These are phyloP conservation scores for Crioceris asparagi DNA, from an alignment of 2,888 invertebrate genomes.

Conservation along the genomic window DNA sequence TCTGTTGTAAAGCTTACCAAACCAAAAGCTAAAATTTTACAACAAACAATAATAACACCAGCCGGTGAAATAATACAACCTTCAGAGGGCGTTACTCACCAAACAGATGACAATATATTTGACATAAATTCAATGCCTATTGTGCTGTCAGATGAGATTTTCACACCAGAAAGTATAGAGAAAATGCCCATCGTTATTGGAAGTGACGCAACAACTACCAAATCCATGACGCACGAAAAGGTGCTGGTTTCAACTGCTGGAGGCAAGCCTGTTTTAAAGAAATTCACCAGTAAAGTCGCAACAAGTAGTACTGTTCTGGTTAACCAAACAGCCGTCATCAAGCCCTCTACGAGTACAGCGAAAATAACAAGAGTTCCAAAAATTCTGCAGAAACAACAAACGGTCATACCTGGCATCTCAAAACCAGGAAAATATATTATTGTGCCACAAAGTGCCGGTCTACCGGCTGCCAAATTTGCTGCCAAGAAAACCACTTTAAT, in stretches of 20 bases:
- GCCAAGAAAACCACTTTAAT: conserved; percentile 30
- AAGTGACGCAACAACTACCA: conserved; percentile 6
- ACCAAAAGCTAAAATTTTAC: conserved; percentile 31
- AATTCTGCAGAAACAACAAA: no score
- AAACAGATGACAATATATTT: conserved; percentile 41
- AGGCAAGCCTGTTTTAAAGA: conserved; percentile 6
- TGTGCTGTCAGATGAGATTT: conserved; percentile 57
- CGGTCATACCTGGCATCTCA: no score
- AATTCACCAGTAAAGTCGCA: conserved; percentile 8
- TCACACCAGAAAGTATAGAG: conserved; percentile 57
- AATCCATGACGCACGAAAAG: conserved; percentile 1
- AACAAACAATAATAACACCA: conserved; percentile 38
- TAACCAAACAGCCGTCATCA: conserved; percentile 3
- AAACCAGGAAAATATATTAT: conserved; percentile 23
- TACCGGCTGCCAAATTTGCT: conserved; percentile 10
- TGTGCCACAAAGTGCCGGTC: conserved; percentile 13
- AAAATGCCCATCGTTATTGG: conserved; percentile 44
- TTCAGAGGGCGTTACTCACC: conserved; percentile 4
- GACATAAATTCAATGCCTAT: conserved; percentile 72
- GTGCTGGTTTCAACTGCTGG: conserved; percentile 6
- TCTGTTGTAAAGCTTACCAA: conserved; percentile 4
- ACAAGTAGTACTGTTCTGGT: conserved; percentile 1
- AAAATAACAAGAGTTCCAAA: conserved; percentile 4
- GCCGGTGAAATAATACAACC: conserved; percentile 33
- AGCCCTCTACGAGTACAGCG: not conserved